Evolutionary conservation across 2,797 vertebrate species (phyloP).

Genomic region (Ambastaia sidthimunki): DNA sequence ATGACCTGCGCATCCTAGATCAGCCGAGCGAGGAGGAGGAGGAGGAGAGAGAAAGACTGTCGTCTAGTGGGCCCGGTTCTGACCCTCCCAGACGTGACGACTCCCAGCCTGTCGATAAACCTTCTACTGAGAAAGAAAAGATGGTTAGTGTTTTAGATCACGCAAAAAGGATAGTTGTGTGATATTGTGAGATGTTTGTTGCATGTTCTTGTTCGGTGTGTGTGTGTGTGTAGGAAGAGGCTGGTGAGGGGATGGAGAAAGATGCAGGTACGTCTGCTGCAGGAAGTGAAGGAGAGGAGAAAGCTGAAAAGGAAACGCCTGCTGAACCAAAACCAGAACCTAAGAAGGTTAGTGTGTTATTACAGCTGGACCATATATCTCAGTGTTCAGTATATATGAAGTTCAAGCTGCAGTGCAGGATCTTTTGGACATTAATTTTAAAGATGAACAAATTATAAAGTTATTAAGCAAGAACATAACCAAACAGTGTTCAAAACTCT

Average conservation of each 20-base stretch:
- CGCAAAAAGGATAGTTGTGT: too few species aligned
- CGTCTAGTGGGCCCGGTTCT: constrained; percentile 47
- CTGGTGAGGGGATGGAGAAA: constrained; percentile 69
- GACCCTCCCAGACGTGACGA: constrained; percentile 84
- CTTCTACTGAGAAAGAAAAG: constrained; percentile 78
- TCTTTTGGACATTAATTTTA: too few species aligned
- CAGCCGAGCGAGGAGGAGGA: constrained; percentile 86
- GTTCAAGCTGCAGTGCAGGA: too few species aligned
- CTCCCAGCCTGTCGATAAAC: constrained; percentile 72
- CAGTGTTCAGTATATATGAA: neutral
- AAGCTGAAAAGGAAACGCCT: constrained; percentile 74
- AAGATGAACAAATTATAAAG: too few species aligned
- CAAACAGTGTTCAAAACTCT: too few species aligned
- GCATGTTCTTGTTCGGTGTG: neutral
- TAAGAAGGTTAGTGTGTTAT: constrained; percentile 79
- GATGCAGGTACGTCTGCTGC: constrained; percentile 57
- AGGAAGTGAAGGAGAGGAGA: constrained; percentile 71
- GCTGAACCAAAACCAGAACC: constrained; percentile 73
- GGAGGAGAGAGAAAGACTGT: constrained; percentile 79
- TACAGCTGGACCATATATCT: neutral
- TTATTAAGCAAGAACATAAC: too few species aligned
- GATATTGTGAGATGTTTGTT: neutral
- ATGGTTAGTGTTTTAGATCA: constrained; percentile 64
- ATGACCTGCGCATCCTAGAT: constrained; percentile 89
- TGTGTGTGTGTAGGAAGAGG: constrained; percentile 70